These are phyloP conservation scores for Emydura subglobosa DNA, from an alignment of 2,113 vertebrate genomes.

Conservation along the genomic window DNA sequence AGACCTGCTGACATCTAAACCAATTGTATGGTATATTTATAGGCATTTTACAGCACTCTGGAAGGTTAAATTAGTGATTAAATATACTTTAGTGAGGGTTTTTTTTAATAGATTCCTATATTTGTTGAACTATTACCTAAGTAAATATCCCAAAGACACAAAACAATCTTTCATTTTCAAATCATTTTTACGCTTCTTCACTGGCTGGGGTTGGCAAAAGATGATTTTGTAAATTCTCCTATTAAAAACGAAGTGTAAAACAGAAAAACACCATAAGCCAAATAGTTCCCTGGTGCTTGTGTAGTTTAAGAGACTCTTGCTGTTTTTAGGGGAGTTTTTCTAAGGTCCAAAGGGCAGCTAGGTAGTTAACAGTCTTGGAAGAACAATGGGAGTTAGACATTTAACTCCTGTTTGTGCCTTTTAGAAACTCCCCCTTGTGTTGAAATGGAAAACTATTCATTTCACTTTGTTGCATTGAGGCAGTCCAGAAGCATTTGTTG, in stretches of 20 bases:
- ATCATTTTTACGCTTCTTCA: neutral
- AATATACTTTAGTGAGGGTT: neutral
- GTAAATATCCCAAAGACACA: slow-evolving; percentile 12
- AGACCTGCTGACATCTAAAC: neutral
- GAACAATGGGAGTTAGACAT: neutral
- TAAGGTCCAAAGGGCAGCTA: neutral
- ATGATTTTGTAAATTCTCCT: neutral
- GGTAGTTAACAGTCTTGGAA: neutral
- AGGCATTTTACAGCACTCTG: neutral
- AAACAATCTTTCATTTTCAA: neutral
- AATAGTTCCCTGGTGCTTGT: neutral
- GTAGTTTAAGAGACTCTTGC: neutral
- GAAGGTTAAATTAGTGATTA: neutral
- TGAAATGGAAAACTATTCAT: neutral
- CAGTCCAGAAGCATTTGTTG: neutral
- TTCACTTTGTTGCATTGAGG: accelerated
- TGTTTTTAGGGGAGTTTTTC: neutral
- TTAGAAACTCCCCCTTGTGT: accelerated
- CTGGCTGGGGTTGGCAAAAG: neutral
- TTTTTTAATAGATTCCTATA: neutral
- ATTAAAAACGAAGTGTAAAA: slow-evolving; percentile 3
- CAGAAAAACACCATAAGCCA: neutral
- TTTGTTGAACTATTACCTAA: neutral
- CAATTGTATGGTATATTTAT: accelerated
- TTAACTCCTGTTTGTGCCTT: neutral